Conservation (phyloP, 1,140 invertebrate species). For the Zeugodacus cucurbitae region DNA sequence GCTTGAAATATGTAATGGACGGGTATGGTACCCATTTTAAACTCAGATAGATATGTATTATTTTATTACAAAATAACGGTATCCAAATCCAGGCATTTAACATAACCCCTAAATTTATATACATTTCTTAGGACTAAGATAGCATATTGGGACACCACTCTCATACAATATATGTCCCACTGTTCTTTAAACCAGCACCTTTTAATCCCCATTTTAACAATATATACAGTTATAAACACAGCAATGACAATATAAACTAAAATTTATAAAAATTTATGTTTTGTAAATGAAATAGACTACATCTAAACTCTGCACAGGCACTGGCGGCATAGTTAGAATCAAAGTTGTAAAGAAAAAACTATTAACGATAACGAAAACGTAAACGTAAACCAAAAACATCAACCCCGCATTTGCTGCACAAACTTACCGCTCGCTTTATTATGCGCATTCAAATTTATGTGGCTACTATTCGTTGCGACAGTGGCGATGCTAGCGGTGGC, state of each 20-base stretch:
- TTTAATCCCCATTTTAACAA: background rate
- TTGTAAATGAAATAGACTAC: background rate
- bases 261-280: background rate
- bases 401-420: background rate
- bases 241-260: background rate
- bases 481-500: background rate
- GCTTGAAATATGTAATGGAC: too few species aligned
- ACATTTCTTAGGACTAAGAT: background rate
- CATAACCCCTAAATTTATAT: background rate
- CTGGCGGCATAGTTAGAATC: background rate
- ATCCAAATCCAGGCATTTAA: background rate
- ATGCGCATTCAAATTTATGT: slow-evolving; percentile 39
- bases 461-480: slow-evolving; percentile 30
- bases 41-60: too few species aligned
- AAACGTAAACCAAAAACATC: slow-evolving; percentile 4
- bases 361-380: background rate
- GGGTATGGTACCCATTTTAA: too few species aligned
- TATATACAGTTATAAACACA: background rate
- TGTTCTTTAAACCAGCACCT: background rate
- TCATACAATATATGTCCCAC: background rate
- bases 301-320: background rate
- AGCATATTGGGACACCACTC: background rate
- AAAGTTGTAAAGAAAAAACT: background rate
- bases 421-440: slow-evolving; percentile 61
- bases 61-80: too few species aligned